phyloP scores from a whole-genome alignment of 2,888 invertebrate genomes.

The Cosmia trapezina region DNA sequence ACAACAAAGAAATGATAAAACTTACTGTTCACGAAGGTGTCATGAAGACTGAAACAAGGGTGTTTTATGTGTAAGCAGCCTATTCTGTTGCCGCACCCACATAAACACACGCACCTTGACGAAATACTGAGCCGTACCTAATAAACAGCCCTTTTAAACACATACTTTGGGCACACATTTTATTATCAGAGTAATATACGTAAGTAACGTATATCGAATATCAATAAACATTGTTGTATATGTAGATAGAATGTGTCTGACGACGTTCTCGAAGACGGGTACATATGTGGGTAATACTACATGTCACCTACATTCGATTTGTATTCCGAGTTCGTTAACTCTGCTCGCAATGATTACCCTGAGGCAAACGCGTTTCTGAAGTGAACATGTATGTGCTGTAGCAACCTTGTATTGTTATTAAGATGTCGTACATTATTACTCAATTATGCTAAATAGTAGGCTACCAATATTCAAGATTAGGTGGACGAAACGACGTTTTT shows the following conservation, averaged over 20 bases:
- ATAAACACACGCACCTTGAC: conserved; percentile 47
- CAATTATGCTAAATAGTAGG: conserved; percentile 59
- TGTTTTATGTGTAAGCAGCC: conserved; percentile 26
- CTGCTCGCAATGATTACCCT: conserved; percentile 78
- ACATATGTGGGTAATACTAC: conserved; percentile 51
- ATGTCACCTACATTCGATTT: conserved; percentile 80
- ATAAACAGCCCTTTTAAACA: conserved; percentile 45
- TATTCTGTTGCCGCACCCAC: conserved; percentile 19
- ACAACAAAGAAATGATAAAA: conserved; percentile 45
- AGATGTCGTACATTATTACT: conserved; percentile 63
- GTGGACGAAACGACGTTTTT: conserved; percentile 51
- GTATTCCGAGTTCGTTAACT: conserved; percentile 86
- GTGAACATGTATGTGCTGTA: conserved; percentile 53
- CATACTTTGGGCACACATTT: conserved; percentile 48
- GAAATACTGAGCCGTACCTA: conserved; percentile 39
- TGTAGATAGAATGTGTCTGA: conserved; percentile 49
- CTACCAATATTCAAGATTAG: conserved; percentile 56
- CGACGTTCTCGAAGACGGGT: conserved; percentile 43
- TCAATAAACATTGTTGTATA: conserved; percentile 60
- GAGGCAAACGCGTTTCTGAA: conserved; percentile 72
- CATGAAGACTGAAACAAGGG: conserved; percentile 45
- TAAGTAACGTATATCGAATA: conserved; percentile 46
- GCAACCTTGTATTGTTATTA: conserved; percentile 39
- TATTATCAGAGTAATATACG: conserved; percentile 55
- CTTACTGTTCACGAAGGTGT: conserved; percentile 30